Evolutionary conservation across 1,140 invertebrate genomes (phyloP), one percentile per base, ranked within the genome.

Genomic region (Meteorus sp.): DNA sequence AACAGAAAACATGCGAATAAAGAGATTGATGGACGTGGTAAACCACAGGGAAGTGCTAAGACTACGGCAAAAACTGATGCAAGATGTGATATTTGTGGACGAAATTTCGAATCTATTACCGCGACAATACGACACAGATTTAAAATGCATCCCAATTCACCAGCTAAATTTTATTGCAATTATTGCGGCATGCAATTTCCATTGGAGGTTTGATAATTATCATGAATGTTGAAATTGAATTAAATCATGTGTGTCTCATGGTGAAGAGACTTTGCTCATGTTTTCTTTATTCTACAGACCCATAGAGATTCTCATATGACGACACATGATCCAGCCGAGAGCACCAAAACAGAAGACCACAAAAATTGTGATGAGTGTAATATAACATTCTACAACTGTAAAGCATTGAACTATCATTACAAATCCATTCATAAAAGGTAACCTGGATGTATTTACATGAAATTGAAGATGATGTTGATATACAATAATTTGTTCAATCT

Each of bases 121-220:
- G 79, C 82, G 56, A 86, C 86, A 1, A 87, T 89, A 58, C 83
- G 85, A 59, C 86, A 89, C 72, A 86, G 86, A 69, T 87, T 86
- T 67, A 85, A 84, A 68, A 77, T 84, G 41, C 86, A 89, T 72
- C 85, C 85, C 9, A 81, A 86, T 54, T 82, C 82, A 57, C 80
- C 81, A 19, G 73, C 81, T 1, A 88, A 88, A 70, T 82, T 86
- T 72, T 88, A 85, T 69, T 89, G 86, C 54, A 77, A 82, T 7
- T 84, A 83, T 74, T 89, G 87, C 73, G 86, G 87, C 3, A 86
- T 85, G 79, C 85, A 86, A 51, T 89, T 88, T 73, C 85, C 86
- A 25, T 73, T 89, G 63, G 86, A 87, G 80, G 86, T 87, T 66
- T 59, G 35, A 43, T 60, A 47, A 39, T 20, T 35, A 13, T 6